Evolutionary conservation across 53 echinoderm and acorn worm genomes (phyloP).

Genomic region (Echinarachnius parma): DNA sequence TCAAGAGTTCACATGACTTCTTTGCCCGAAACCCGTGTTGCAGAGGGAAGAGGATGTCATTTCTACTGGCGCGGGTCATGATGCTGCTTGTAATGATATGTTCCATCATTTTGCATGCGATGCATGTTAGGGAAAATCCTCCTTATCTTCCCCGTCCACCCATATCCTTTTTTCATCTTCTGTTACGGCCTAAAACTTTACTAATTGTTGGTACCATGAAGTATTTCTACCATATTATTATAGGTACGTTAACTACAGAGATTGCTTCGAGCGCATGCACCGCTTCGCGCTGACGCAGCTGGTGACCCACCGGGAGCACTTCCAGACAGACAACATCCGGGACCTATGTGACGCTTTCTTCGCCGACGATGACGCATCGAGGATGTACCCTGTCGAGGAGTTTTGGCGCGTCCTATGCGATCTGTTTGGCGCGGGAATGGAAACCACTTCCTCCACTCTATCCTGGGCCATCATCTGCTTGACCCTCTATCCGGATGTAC

Average conservation of each 20-base stretch:
- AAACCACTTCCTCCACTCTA: slow-evolving; percentile 12
- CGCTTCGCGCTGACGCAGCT: too few species aligned
- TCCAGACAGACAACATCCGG: slow-evolving; percentile 28
- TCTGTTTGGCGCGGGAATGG: slow-evolving; percentile 15
- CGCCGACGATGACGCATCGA: slow-evolving; percentile 12
- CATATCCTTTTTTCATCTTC: too few species aligned
- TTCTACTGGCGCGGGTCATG: slow-evolving; percentile 17
- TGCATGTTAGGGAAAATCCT: too few species aligned
- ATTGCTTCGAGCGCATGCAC: too few species aligned
- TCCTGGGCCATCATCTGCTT: slow-evolving; percentile 17
- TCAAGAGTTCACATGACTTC: slow-evolving; percentile 28
- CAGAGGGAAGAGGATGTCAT: slow-evolving; percentile 20
- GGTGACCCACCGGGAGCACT: slow-evolving; percentile 6
- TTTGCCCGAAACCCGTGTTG: slow-evolving; percentile 15
- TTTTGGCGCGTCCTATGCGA: slow-evolving; percentile 15
- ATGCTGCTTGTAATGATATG: slow-evolving; percentile 26
- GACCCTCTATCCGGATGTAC: slow-evolving; percentile 10
- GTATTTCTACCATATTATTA: too few species aligned
- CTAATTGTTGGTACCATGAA: too few species aligned
- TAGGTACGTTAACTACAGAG: too few species aligned
- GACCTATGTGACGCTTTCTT: slow-evolving; percentile 21
- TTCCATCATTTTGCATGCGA: slow-evolving; percentile 31
- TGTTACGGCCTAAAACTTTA: too few species aligned
- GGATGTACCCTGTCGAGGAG: neutral
- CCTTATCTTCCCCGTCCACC: too few species aligned